Evolutionary conservation across 1,140 invertebrate species (phyloP).

Genomic region (Lordiphosa mommai): DNA sequence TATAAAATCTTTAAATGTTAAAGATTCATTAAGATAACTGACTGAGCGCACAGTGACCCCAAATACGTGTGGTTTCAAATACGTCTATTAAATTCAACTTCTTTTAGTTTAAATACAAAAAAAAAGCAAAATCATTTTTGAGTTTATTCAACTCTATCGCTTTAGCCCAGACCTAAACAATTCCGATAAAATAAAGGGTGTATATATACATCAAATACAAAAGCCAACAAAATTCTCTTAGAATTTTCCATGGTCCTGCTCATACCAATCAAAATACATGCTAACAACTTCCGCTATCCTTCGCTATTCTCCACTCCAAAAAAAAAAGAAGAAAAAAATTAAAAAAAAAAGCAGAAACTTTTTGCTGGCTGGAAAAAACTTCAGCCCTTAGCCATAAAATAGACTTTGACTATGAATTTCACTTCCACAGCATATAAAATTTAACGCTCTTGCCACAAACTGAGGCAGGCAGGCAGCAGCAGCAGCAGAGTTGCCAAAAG

Average conservation of each 20-base stretch:
- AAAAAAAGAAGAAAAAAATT: conserved; percentile 25
- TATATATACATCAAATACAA: conserved; percentile 29
- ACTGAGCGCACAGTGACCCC: no score
- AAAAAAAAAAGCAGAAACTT: conserved; percentile 34
- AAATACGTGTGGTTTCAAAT: no score
- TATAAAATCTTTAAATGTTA: no score
- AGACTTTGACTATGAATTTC: conserved; percentile 51
- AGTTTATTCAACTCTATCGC: conserved; percentile 39
- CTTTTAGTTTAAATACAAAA: no score
- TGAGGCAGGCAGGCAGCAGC: background rate
- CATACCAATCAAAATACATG: conserved; percentile 45
- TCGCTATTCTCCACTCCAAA: conserved; percentile 3
- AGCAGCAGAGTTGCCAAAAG: background rate
- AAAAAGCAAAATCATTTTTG: conserved; percentile 15
- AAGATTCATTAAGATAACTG: no score
- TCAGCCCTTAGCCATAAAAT: conserved; percentile 49
- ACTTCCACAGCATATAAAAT: conserved; percentile 43
- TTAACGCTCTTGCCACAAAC: conserved; percentile 30
- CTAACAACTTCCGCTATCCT: conserved; percentile 43
- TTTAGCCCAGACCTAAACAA: conserved; percentile 6
- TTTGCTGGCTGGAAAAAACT: conserved; percentile 18
- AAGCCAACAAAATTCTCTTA: conserved; percentile 23
- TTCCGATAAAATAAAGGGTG: conserved; percentile 18
- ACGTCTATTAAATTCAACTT: no score
- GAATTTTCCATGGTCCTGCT: conserved; percentile 24